phyloP scores from a whole-genome alignment of 1,140 invertebrate species.

The Ephestia elutella region DNA sequence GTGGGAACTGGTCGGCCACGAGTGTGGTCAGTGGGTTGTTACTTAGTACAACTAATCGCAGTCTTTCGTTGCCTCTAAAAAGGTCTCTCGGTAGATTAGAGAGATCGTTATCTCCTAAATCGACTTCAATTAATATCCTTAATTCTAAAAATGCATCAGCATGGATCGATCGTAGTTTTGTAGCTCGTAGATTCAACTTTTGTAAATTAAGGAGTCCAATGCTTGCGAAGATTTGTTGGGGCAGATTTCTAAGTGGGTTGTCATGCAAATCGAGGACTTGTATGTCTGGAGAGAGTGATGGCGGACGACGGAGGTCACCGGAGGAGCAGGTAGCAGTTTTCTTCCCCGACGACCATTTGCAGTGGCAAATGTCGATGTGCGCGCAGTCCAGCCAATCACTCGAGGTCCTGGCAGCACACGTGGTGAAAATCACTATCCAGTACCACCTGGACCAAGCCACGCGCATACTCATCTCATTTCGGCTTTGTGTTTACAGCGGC shows the following conservation, averaged over 20 bases:
- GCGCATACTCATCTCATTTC: slow-evolving; percentile 73
- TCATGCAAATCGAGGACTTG: slow-evolving; percentile 89
- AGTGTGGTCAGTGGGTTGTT: slow-evolving; percentile 82
- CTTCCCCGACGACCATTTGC: slow-evolving; percentile 92
- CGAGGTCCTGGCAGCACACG: slow-evolving; percentile 65
- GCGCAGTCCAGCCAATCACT: slow-evolving; percentile 87
- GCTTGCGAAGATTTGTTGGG: slow-evolving; percentile 86
- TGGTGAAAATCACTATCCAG: slow-evolving; percentile 70
- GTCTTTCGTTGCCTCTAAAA: slow-evolving; percentile 84
- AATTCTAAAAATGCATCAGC: slow-evolving; percentile 89
- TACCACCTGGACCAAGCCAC: slow-evolving; percentile 70
- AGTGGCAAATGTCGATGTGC: slow-evolving; percentile 83
- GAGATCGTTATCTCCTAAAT: slow-evolving; percentile 86
- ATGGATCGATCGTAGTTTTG: slow-evolving; percentile 84
- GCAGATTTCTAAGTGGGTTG: slow-evolving; percentile 84
- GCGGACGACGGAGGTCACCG: slow-evolving; percentile 83
- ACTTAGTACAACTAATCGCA: slow-evolving; percentile 81
- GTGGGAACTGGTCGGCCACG: slow-evolving; percentile 81
- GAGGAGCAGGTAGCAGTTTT: slow-evolving; percentile 88
- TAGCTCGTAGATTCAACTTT: slow-evolving; percentile 84
- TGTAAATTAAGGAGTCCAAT: slow-evolving; percentile 89
- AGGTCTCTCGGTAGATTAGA: slow-evolving; percentile 80
- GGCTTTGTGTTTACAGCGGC: slow-evolving; percentile 63
- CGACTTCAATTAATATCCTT: slow-evolving; percentile 90
- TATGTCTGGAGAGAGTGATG: slow-evolving; percentile 86